Evolutionary conservation across 2,888 invertebrate species (phyloP), one percentile per base, ranked within the genome.

Genomic region (Uloborus plumipes): DNA sequence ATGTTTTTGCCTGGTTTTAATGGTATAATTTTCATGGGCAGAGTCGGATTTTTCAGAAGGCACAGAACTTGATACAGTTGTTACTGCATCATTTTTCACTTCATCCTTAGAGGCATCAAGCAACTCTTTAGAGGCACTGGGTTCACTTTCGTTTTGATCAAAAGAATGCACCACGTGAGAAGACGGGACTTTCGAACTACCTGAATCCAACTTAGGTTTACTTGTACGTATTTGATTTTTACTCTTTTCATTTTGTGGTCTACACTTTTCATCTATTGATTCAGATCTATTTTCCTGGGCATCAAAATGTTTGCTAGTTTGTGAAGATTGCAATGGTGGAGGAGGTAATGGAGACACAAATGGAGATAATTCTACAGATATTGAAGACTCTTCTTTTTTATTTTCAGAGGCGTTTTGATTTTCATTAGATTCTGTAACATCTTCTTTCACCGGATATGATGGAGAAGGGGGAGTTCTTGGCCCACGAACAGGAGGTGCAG

Each of bases 391-490:
- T 66, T 50, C 13, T 53, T 79, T 15, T 20, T 20, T 15, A 61
- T 16, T 71, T 31, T 31, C 31, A 26, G 31, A 15, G 26, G 62
- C 15, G 16, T 47, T 11, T 26, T 58, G 14, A 39, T 49, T 39
- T 26, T 61, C 59, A 22, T 31, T 62, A 49, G 26, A 22, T 22
- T 76, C 76, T 14, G 50, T 13, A 18, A 18, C 26, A 16, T 73
- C 71, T 20, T 71, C 59, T 49, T 66, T 76, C 39, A 39, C 13
- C 51, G 70, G n/a, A 70, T 66, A 69, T 47, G 76, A 22, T 26
- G 82, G 82, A 20, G 77, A 77, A 26, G 83, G 83, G 49, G 83
- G 83, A 49, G 83, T 83, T 15, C 77, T 50, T n/a, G 83, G 83
- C 53, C 83, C 83, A 15, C 61, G 55, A 15, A 69, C 18, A 39